Base-by-base conservation (phyloP, 2,888 invertebrate genomes). In the Meiosimyza decipiens region DNA sequence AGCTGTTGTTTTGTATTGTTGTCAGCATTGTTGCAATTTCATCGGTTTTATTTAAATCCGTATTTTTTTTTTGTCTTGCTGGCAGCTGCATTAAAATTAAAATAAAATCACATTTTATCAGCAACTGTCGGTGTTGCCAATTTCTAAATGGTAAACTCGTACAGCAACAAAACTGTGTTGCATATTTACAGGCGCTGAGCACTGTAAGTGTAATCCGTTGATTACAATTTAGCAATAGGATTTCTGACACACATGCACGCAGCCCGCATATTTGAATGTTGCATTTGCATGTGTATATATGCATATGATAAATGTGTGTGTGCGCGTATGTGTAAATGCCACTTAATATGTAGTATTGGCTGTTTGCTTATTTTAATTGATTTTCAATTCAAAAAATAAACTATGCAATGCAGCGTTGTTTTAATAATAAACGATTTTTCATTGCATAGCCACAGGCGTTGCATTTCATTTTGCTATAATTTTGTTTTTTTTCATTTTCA, bases 371-470 rank as follows among this genome's bases (percentile, higher is more conserved):
- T 13, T 28, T 22, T 28, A 57, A 11, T 28, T 57, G 22, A 11
- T 18, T 18, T 55, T 11, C 22, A 22, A 22, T 6, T 11, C 55
- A 55, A 55, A 12, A 22, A 18, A 18, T 55, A 55, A 11, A 55
- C 55, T 18, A n/a, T 18, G 18, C n/a, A n/a, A n/a, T n/a, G 11
- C 57, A 13, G 18, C 57, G 13, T 11, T 28, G 28, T 57, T 22
- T 57, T 57, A 57, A 57, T 57, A 57, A 57, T 57, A 57, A 57
- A 57, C 22, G 15, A 57, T 28, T 28, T 57, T 22, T 57, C 57
- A 57, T 11, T 57, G 22, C 57, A 22, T 57, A 22, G 57, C 22
- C 15, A 11, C 57, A 57, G 64, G 64, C 49, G 22, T 50, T 64
- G 40, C 40, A 40, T 28, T 28, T 40, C 12, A 16, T 54, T n/a